Base-by-base conservation (phyloP, 2,888 invertebrate species). In the Xanthorhoe designata region DNA sequence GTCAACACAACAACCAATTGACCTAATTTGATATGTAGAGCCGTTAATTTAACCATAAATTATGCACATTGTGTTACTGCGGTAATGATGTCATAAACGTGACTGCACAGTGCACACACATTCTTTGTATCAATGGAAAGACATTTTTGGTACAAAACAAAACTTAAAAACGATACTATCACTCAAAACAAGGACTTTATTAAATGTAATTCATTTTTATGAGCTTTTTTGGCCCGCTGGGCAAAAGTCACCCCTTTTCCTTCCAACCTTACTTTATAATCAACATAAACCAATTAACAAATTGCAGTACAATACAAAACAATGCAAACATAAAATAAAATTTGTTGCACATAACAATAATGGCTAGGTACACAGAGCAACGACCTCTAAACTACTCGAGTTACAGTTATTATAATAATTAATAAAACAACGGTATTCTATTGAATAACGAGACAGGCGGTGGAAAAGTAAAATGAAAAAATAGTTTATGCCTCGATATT, bases 351-450 rank as follows among this genome's bases (percentile, higher is more conserved):
- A 83, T 84, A 60, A 68, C 53, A 62, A 81, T 81, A 80, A 78
- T 78, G 61, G 73, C 70, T 80, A 78, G 74, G 75, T 81, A 80
- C 78, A 77, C 75, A 75, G 77, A 71, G 70, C 66, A 73, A 70
- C 73, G 87, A 90, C 87, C 89, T 80, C 80, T 78, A 74, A 81
- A 84, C 86, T 86, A 87, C 85, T 79, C 82, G 77, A 80, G 81
- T 83, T 84, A 88, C 87, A 84, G 88, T 84, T 88, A 84, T 59
- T 51, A 52, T 24, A 58, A 84, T 85, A 88, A 89, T 89, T 89
- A 88, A 85, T 81, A 81, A 87, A 71, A 88, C 88, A 90, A 88
- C 89, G 89, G 89, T 88, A 86, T 78, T 75, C 72, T 78, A 78
- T 79, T 79, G 77, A 80, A 77, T 74, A 74, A 70, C 65, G 72